A percentile compares a stretch with the other conserved stretches of the same genome.
Conservation (phyloP, 1,140 invertebrate genomes). For the Leptinotarsa defecta region DNA sequence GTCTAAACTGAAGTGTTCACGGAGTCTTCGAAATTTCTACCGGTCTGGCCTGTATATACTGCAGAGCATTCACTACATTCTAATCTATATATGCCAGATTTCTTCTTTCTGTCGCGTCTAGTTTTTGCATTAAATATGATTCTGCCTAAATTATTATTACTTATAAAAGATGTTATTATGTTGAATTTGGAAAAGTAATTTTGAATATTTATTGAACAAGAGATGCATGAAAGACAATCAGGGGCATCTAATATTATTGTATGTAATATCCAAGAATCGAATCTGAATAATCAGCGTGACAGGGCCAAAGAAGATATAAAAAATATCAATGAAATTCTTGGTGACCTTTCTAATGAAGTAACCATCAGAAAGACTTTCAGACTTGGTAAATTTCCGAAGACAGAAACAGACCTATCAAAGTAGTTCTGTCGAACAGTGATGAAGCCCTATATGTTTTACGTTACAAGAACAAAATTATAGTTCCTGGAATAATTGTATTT, state of each 20-base stretch:
- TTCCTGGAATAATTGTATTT: background rate
- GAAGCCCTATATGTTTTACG: background rate
- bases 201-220: background rate
- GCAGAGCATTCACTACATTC: no score
- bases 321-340: conserved; percentile 2
- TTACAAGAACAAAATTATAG: background rate
- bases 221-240: background rate
- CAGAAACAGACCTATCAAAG: background rate
- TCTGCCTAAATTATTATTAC: no score
- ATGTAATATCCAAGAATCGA: no score
- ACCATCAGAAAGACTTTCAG: conserved; percentile 5
- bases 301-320: conserved; percentile 8
- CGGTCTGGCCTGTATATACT: no score
- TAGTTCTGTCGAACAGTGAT: background rate
- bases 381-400: background rate
- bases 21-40: no score
- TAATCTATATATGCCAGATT: no score
- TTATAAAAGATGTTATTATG: no score
- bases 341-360: background rate
- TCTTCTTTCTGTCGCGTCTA: no score
- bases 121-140: no score
- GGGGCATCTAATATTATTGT: no score
- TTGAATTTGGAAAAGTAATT: no score
- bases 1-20: no score
- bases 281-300: background rate